A percentile compares a stretch with the other conserved stretches of the same genome.
phyloP scores from a whole-genome alignment of 92 coral and sea anemone species.

The Epizoanthus stellaris region DNA sequence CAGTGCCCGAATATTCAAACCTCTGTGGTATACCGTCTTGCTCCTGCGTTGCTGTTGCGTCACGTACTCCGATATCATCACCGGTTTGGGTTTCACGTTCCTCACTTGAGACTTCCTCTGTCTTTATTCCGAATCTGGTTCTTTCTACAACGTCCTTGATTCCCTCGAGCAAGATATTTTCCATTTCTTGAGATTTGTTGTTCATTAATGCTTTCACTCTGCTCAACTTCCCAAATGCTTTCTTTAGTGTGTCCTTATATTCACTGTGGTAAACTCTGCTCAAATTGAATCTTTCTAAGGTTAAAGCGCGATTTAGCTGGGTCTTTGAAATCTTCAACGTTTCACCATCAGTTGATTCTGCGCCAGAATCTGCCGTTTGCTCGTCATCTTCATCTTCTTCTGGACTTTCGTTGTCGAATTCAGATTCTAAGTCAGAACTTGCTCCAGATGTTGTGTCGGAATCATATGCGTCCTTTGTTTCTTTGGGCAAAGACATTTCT shows the following conservation, averaged over 20 bases:
- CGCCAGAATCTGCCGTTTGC: constrained; percentile 66
- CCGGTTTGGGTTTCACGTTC: not conserved
- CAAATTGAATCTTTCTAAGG: constrained; percentile 83
- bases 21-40: not conserved
- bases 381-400: constrained; percentile 49
- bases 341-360: constrained; percentile 75
- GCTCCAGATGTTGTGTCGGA: constrained; percentile 86
- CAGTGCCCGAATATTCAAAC: not conserved
- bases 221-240: constrained; percentile 64
- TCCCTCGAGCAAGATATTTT: constrained; percentile 62
- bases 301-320: constrained; percentile 70
- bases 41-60: not conserved
- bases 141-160: constrained; percentile 57
- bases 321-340: constrained; percentile 71
- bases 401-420: constrained; percentile 49
- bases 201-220: constrained; percentile 56
- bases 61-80: not conserved
- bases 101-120: not conserved
- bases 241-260: constrained; percentile 77
- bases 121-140: constrained; percentile 54
- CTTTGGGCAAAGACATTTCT: constrained; percentile 40
- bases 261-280: constrained; percentile 90
- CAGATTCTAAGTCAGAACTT: constrained; percentile 80
- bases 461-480: constrained; percentile 49
- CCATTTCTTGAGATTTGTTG: constrained; percentile 52